phyloP scores from a whole-genome alignment of 2,113 vertebrate species.

The Dascyllus trimaculatus region DNA sequence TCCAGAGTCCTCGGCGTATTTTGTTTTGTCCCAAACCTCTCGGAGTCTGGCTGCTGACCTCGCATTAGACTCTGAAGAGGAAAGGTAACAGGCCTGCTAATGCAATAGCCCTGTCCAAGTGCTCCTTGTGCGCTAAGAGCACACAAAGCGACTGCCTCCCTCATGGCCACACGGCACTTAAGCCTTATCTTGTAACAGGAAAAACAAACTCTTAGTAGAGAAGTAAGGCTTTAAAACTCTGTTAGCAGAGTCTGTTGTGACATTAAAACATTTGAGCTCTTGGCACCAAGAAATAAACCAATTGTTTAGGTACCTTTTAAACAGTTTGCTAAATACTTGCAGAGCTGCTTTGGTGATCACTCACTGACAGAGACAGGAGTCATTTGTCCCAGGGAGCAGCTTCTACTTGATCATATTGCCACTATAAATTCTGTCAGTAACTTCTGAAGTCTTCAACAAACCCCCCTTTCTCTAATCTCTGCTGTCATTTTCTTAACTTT shows the following conservation, averaged over 20 bases:
- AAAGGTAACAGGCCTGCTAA: constrained; percentile 59
- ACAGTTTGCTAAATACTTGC: not conserved
- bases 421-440: not conserved
- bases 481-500: not conserved
- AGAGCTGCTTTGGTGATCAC: not conserved
- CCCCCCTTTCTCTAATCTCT: not conserved
- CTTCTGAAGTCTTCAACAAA: not conserved
- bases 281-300: not conserved
- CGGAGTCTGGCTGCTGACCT: constrained; percentile 43
- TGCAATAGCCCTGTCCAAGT: constrained; percentile 68
- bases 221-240: constrained; percentile 11
- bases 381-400: not conserved
- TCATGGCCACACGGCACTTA: constrained; percentile 60
- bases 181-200: constrained; percentile 48
- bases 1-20: constrained; percentile 10
- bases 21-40: constrained; percentile 32
- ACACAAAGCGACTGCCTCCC: constrained; percentile 36
- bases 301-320: constrained; percentile 10
- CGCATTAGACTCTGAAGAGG: constrained; percentile 24
- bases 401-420: not conserved
- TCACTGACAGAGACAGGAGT: not conserved
- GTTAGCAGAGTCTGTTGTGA: constrained; percentile 10
- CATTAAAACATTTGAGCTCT: not conserved
- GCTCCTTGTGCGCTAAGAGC: constrained; percentile 52
- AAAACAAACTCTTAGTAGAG: not conserved